phyloP scores from a whole-genome alignment of 2,888 invertebrate species.

The Apantesis nais region DNA sequence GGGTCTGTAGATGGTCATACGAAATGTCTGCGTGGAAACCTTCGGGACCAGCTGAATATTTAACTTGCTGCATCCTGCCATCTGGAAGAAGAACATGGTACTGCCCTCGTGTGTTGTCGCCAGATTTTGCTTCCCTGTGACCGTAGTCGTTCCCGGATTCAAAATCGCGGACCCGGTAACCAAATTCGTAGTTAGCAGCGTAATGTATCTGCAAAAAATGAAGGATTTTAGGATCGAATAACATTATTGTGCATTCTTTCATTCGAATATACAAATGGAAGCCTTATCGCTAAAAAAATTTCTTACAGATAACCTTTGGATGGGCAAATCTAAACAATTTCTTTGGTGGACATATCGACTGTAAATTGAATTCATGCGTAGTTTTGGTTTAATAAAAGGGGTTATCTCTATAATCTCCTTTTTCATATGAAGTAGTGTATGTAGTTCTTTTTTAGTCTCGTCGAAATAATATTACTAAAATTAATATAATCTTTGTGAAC shows the following conservation, averaged over 20 bases:
- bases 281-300: no score
- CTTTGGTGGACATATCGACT: no score
- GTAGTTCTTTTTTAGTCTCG: not conserved
- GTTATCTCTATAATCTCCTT: no score
- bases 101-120: slow-evolving; percentile 88
- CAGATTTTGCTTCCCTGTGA: slow-evolving; percentile 89
- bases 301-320: no score
- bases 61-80: slow-evolving; percentile 91
- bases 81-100: slow-evolving; percentile 93
- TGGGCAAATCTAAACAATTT: no score
- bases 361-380: no score
- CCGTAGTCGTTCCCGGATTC: slow-evolving; percentile 91
- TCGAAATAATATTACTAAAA: not conserved
- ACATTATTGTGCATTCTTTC: no score
- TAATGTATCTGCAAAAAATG: slow-evolving; percentile 82
- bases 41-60: slow-evolving; percentile 90
- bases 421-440: not conserved
- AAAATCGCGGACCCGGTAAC: slow-evolving; percentile 90
- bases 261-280: no score
- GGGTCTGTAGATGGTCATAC: slow-evolving; percentile 75
- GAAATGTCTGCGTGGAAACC: slow-evolving; percentile 93
- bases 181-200: slow-evolving; percentile 87
- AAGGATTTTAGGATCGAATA: not conserved
- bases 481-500: not conserved
- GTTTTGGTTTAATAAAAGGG: no score